A percentile compares a stretch with the other conserved stretches of the same genome.
phyloP scores from a whole-genome alignment of 2,888 invertebrate genomes.

The Acanthosepion esculentum region DNA sequence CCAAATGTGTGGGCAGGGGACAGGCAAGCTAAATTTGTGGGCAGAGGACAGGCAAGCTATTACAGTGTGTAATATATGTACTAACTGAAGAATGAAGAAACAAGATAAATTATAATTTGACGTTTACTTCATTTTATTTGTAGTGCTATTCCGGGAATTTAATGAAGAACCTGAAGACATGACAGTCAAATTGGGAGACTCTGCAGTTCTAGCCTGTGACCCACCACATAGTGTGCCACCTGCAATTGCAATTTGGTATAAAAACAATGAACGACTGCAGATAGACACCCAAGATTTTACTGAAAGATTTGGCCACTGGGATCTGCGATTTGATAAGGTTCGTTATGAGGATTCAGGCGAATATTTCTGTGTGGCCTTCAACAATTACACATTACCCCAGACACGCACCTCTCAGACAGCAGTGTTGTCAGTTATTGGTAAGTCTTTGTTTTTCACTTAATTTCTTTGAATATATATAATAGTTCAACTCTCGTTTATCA shows the following conservation, averaged over 20 bases:
- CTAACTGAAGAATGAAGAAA: no score
- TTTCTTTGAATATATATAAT: not conserved
- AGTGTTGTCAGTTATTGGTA: constrained; percentile 66
- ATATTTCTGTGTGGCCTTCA: constrained; percentile 70
- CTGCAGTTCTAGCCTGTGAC: constrained; percentile 68
- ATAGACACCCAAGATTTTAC: constrained; percentile 51
- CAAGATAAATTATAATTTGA: no score
- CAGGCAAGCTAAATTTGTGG: no score
- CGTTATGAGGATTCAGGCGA: constrained; percentile 67
- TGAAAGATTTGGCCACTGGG: constrained; percentile 56
- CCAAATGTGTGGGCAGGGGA: no score
- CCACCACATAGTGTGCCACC: constrained; percentile 71
- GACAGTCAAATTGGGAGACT: constrained; percentile 62
- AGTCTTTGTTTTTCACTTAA: constrained; percentile 24
- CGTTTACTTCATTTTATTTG: not conserved
- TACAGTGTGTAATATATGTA: no score
- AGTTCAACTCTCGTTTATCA: not conserved
- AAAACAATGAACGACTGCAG: constrained; percentile 57
- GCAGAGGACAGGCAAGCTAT: no score
- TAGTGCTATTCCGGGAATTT: constrained; percentile 54
- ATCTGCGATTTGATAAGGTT: constrained; percentile 63
- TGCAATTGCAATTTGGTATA: constrained; percentile 72
- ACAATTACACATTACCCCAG: constrained; percentile 61
- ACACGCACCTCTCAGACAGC: constrained; percentile 64
- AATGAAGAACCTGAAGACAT: constrained; percentile 59